Evolutionary conservation across 2,888 invertebrate genomes (phyloP).

Genomic region (Rhodophaea formosa): DNA sequence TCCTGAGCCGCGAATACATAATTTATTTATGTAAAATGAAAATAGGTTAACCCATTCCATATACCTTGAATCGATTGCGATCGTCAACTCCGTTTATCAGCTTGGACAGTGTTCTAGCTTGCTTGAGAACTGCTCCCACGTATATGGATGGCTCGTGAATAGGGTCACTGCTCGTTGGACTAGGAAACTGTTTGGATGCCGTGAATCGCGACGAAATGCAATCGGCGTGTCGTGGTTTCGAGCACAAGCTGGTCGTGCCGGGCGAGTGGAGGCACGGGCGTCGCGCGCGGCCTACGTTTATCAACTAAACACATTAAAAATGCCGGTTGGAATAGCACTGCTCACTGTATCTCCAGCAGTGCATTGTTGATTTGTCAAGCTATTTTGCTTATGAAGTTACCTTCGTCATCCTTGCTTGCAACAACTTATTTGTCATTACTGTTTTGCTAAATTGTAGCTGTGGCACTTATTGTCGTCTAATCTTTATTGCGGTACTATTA

Average conservation of each 20-base stretch:
- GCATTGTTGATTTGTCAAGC: constrained; percentile 51
- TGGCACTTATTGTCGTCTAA: not conserved
- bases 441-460: not conserved
- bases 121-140: constrained; percentile 21
- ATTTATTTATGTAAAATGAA: constrained; percentile 45
- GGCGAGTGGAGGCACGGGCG: constrained; percentile 49
- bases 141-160: constrained; percentile 2
- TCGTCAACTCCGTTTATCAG: constrained; percentile 40
- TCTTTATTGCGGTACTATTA: no score
- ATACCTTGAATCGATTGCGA: constrained; percentile 68
- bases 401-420: not conserved
- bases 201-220: constrained; percentile 19
- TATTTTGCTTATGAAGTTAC: constrained; percentile 9
- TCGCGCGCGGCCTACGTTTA: constrained; percentile 62
- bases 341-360: constrained; percentile 41
- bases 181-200: not conserved
- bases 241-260: constrained; percentile 38
- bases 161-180: constrained; percentile 7
- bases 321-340: constrained; percentile 54
- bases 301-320: constrained; percentile 75
- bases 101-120: constrained; percentile 29
- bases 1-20: constrained; percentile 48
- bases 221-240: constrained; percentile 29
- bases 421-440: not conserved
- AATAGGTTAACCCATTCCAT: constrained; percentile 43